A percentile compares a stretch with the other conserved stretches of the same genome.
Conservation (phyloP, 2,113 vertebrate genomes). For the Rhabdomys dilectus region DNA sequence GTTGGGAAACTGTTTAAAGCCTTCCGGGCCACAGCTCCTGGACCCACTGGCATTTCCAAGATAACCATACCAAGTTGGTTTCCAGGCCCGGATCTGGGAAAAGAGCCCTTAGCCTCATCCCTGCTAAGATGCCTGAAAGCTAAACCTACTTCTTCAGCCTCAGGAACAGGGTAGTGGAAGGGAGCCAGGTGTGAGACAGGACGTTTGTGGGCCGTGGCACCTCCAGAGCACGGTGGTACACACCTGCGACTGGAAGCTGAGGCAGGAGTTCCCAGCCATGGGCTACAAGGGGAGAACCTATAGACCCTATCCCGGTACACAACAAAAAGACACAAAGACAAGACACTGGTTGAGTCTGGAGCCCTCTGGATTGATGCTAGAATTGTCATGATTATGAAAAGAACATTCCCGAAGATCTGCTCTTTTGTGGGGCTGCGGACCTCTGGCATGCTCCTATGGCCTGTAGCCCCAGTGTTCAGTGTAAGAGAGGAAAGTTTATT, state of each 20-base stretch:
- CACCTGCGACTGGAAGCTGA: not conserved
- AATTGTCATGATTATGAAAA: not conserved
- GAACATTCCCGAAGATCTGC: not conserved
- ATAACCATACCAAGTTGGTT: not conserved
- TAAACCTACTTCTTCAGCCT: not conserved
- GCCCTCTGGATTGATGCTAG: not conserved
- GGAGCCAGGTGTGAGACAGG: accelerated
- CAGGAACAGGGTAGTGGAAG: not conserved
- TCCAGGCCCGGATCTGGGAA: not conserved
- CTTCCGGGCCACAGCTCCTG: not conserved
- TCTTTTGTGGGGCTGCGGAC: not conserved
- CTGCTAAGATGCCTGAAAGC: not conserved
- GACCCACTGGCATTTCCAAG: not conserved
- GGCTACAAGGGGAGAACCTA: not conserved
- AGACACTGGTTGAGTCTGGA: not conserved
- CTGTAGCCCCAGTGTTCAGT: not conserved
- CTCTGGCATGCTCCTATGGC: not conserved
- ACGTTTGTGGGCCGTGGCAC: accelerated
- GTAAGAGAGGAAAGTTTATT: not conserved
- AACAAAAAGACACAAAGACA: not conserved
- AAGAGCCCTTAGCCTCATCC: not conserved
- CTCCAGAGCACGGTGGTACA: not conserved
- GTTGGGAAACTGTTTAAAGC: not conserved
- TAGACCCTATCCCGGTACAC: not conserved
- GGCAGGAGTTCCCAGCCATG: not conserved